Conservation (phyloP, 2,113 vertebrate species). For the Crotalus viridis region DNA sequence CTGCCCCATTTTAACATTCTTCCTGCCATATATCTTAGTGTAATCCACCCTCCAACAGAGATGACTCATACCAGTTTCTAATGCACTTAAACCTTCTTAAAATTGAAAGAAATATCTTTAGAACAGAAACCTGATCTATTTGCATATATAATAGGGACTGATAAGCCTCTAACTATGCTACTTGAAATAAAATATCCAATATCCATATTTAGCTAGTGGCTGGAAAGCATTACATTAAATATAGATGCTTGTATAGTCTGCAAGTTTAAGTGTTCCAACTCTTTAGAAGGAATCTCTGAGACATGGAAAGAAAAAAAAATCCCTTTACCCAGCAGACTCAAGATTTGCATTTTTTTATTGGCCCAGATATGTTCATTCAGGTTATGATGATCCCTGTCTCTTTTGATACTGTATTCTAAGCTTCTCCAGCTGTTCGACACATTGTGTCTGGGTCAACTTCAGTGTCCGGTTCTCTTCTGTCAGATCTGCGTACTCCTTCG, state of each 20-base stretch:
- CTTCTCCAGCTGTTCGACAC: conserved; percentile 87
- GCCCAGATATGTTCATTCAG: conserved; percentile 35
- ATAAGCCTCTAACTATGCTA: conserved; percentile 60
- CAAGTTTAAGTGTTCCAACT: conserved; percentile 55
- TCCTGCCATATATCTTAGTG: conserved; percentile 51
- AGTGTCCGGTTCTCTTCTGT: conserved; percentile 90
- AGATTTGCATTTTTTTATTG: conserved; percentile 27
- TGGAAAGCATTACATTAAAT: conserved; percentile 64
- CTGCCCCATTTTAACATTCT: conserved; percentile 53
- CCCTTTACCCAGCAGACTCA: conserved; percentile 44
- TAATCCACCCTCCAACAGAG: conserved; percentile 55
- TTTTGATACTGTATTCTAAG: conserved; percentile 84
- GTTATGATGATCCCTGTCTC: conserved; percentile 89
- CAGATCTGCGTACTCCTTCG: conserved; percentile 87
- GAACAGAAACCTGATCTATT: conserved; percentile 61
- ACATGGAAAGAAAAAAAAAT: conserved; percentile 5
- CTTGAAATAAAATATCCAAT: conserved; percentile 70
- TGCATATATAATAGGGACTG: conserved; percentile 62
- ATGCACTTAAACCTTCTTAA: conserved; percentile 58
- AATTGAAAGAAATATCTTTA: conserved; percentile 64
- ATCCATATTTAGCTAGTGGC: conserved; percentile 63
- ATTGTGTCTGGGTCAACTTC: conserved; percentile 84
- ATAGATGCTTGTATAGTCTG: conserved; percentile 58
- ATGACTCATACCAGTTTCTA: conserved; percentile 64
- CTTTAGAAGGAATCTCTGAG: conserved; percentile 53